Base-by-base conservation (phyloP, 2,113 vertebrate species). In the Anolis carolinensis region DNA sequence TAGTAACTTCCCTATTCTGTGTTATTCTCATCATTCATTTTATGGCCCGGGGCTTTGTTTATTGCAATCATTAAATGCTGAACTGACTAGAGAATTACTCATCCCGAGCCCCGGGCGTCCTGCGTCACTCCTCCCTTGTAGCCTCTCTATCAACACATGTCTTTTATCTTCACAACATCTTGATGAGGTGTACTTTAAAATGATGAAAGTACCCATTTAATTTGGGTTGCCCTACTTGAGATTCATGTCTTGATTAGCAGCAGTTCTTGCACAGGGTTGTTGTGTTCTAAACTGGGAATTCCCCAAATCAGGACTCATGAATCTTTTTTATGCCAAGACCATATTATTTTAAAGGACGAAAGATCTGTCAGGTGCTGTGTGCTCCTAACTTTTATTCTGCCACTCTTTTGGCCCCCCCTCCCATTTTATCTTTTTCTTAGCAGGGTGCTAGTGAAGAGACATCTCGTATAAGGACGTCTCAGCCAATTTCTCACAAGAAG, bases 81-180 rank as follows among this genome's bases (percentile, higher is more conserved):
- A 71, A 34, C 70, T 81, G 78, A 81, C 79, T 81, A 81, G 72
- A 75, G 44, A 75, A 81, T 86, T 86, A 86, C 79, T 86, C 85
- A 86, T 74, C 34, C 25, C 27, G 63, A 8, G 21, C 85, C 72
- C 4, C 11, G 36, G 78, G 85, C 81, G 85, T 81, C 68, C 70
- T 23, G 59, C 23, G 48, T 65, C 71, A 81, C 21, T 34, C 85
- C 55, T 63, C 62, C 59, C 77, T 86, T 74, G 48, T 80, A 85
- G 67, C 27, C 30, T 44, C 50, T 79, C 67, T 74, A 63, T 52
- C 59, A 65, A 39, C 48, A 21, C 20, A 75, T 65, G 39, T 32
- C 82, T 67, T 65, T 76, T 82, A 79, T 85, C 83, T 78, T 79
- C 75, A 70, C 83, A 85, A 50, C 71, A 65, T 86, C n/a, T 86